phyloP scores from a whole-genome alignment of 2,113 vertebrate genomes.

The Nycticebus coucang region DNA sequence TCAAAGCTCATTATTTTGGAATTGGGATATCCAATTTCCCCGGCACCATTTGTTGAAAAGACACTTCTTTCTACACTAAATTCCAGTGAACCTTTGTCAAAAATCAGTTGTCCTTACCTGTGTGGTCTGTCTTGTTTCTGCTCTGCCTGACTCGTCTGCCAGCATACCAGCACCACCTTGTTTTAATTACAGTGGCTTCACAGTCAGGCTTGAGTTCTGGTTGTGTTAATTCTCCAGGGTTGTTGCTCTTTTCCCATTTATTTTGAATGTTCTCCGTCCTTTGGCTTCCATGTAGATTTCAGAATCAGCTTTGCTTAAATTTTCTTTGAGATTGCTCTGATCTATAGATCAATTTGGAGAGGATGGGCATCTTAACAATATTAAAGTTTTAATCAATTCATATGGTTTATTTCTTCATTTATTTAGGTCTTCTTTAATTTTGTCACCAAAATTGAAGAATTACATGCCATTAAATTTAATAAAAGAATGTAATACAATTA shows the following conservation, averaged over 20 bases:
- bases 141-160: neutral
- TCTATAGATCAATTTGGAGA: neutral
- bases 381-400: neutral
- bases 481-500: neutral
- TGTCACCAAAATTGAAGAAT: neutral
- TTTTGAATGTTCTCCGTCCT: neutral
- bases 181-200: neutral
- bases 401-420: neutral
- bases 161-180: neutral
- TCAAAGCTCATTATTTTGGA: neutral
- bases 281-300: neutral
- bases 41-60: neutral
- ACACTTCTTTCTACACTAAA: neutral
- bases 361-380: neutral
- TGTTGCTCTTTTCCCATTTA: neutral
- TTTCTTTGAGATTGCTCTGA: neutral
- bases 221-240: neutral
- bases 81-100: neutral
- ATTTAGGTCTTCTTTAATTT: neutral
- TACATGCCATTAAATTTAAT: neutral
- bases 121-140: neutral
- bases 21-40: neutral
- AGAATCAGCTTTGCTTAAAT: neutral
- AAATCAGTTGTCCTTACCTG: neutral
- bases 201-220: too few species aligned